Evolutionary conservation across 2,888 invertebrate species (phyloP).

Genomic region (Hymenopus coronatus): DNA sequence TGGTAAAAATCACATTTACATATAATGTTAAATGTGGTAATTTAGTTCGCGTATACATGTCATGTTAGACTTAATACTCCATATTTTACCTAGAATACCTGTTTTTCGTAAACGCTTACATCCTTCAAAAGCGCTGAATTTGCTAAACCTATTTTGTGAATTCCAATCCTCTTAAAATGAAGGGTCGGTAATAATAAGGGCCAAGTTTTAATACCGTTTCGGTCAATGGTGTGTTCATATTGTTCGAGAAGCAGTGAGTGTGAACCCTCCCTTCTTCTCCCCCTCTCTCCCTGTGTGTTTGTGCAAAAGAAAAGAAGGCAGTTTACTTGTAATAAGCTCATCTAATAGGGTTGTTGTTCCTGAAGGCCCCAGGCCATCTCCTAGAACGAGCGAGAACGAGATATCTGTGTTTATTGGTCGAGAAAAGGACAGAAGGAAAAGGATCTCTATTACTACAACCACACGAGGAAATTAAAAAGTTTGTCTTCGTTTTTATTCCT

Average conservation of each 20-base stretch:
- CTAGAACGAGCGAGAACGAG: background rate
- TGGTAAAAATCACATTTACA: too few species aligned
- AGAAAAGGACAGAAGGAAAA: background rate
- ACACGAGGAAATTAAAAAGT: constrained; percentile 21
- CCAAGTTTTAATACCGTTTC: background rate
- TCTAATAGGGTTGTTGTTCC: constrained; percentile 16
- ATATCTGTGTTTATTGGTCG: constrained; percentile 16
- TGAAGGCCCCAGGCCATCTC: background rate
- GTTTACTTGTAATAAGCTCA: constrained; percentile 17
- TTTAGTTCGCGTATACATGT: too few species aligned
- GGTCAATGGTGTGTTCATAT: background rate
- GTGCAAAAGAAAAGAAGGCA: background rate
- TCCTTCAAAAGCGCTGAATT: background rate
- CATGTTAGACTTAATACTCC: too few species aligned
- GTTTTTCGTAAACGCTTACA: background rate
- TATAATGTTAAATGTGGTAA: too few species aligned
- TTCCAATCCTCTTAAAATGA: background rate
- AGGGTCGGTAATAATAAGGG: background rate
- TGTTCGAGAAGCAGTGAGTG: background rate
- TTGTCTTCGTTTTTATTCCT: constrained; percentile 12
- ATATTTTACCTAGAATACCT: background rate
- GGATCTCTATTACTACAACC: constrained; percentile 4
- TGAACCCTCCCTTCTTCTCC: background rate
- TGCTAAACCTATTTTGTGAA: background rate
- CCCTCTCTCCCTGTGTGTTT: background rate